These are phyloP conservation scores for Rafetus swinhoei DNA, from an alignment of 2,113 vertebrate genomes.

Conservation along the genomic window DNA sequence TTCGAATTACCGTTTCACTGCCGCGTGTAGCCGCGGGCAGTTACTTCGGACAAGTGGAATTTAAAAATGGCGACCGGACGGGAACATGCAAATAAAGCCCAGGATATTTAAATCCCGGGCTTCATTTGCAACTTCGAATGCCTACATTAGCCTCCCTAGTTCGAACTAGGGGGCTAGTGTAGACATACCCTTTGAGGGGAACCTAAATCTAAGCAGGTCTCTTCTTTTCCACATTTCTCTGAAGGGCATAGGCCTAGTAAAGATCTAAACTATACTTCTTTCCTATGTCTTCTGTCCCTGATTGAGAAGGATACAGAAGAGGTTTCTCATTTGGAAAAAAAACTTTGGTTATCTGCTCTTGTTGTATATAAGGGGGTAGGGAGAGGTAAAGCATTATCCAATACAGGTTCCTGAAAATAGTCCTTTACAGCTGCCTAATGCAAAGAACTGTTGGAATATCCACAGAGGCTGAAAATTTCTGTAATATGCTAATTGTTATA, in stretches of 20 bases:
- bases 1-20: too few relatives aligned
- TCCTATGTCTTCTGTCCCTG: conserved; percentile 43
- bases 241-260: neutral
- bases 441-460: neutral
- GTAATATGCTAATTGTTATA: conserved; percentile 1
- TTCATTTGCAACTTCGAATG: too few relatives aligned
- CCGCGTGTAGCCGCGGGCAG: too few relatives aligned
- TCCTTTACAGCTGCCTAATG: conserved; percentile 1
- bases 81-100: too few relatives aligned
- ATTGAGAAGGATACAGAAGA: neutral
- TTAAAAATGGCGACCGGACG: too few relatives aligned
- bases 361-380: too few relatives aligned
- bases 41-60: too few relatives aligned
- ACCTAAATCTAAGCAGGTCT: neutral
- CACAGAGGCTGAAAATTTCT: neutral
- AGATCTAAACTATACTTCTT: neutral
- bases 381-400: conserved; percentile 42
- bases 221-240: conserved; percentile 49
- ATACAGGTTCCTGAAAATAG: conserved; percentile 37
- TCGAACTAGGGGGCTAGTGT: too few relatives aligned
- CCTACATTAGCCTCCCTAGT: too few relatives aligned
- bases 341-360: conserved; percentile 31
- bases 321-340: conserved; percentile 15
- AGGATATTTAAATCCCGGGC: too few relatives aligned
- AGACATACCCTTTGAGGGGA: too few relatives aligned